Evolutionary conservation across 2,888 invertebrate genomes (phyloP).

Genomic region (Dicyrtoma fusca): DNA sequence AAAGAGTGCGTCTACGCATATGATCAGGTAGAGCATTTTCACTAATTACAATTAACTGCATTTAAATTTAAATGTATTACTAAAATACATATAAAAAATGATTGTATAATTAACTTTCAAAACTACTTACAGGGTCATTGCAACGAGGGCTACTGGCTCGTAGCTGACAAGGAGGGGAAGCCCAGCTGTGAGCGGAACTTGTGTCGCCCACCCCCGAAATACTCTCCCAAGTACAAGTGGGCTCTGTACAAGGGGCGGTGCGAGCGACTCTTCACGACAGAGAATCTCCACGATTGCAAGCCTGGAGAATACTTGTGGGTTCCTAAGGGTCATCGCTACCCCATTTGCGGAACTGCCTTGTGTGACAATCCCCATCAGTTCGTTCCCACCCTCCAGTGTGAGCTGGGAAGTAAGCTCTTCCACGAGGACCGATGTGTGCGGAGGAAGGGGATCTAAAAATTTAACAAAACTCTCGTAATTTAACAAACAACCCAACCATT

Average conservation of each 20-base stretch:
- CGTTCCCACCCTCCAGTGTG: slow-evolving; percentile 54
- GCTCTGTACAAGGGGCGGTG: slow-evolving; percentile 55
- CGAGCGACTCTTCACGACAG: slow-evolving; percentile 47
- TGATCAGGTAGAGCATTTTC: slow-evolving; percentile 53
- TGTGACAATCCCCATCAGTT: slow-evolving; percentile 52
- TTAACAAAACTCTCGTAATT: no score
- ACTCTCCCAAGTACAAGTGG: slow-evolving; percentile 55
- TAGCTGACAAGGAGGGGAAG: slow-evolving; percentile 53
- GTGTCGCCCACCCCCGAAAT: slow-evolving; percentile 55
- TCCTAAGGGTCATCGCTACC: slow-evolving; percentile 51
- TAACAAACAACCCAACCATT: no score
- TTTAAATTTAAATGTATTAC: no score
- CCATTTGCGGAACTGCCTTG: slow-evolving; percentile 53
- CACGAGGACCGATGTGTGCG: slow-evolving; percentile 51
- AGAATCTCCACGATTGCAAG: slow-evolving; percentile 54
- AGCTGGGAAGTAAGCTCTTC: slow-evolving; percentile 49
- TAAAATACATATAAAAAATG: no score
- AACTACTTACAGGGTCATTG: slow-evolving; percentile 51
- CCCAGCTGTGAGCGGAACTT: slow-evolving; percentile 55
- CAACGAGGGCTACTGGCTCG: slow-evolving; percentile 55
- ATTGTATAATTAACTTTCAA: no score
- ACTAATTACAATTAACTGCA: not conserved
- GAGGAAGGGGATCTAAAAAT: slow-evolving; percentile 54
- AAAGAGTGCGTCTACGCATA: slow-evolving; percentile 56
- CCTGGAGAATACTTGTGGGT: slow-evolving; percentile 53